These are phyloP conservation scores for Notamacropus eugenii DNA, from an alignment of 2,797 vertebrate genomes.

Conservation along the genomic window DNA sequence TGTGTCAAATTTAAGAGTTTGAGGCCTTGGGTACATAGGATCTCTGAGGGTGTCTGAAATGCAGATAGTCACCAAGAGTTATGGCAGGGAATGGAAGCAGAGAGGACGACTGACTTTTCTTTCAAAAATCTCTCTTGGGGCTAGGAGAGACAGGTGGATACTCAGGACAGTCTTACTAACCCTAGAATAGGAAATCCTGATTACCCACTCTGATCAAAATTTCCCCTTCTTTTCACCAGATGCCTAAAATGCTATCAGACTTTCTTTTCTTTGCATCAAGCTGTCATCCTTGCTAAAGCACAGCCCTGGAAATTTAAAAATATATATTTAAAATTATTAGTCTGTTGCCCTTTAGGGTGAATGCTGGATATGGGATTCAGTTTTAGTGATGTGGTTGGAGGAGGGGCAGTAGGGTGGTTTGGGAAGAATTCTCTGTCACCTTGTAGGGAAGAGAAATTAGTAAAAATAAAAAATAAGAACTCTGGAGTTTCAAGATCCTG, in stretches of 20 bases:
- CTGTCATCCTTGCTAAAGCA: neutral
- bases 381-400: too few relatives aligned
- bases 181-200: neutral
- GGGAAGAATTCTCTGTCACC: too few relatives aligned
- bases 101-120: neutral
- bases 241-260: neutral
- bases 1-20: neutral
- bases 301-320: too few relatives aligned
- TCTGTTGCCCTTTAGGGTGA: too few relatives aligned
- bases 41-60: neutral
- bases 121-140: neutral
- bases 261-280: neutral
- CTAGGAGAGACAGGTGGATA: neutral
- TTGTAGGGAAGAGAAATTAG: neutral
- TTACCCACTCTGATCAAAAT: neutral
- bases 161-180: neutral
- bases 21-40: neutral
- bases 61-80: neutral
- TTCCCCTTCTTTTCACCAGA: neutral
- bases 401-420: too few relatives aligned
- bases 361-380: too few relatives aligned
- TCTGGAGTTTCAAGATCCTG: neutral
- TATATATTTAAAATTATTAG: too few relatives aligned
- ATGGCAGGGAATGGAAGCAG: neutral
- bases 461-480: neutral